phyloP scores from a whole-genome alignment of 2,888 invertebrate genomes.

The Pherbina coryleti region DNA sequence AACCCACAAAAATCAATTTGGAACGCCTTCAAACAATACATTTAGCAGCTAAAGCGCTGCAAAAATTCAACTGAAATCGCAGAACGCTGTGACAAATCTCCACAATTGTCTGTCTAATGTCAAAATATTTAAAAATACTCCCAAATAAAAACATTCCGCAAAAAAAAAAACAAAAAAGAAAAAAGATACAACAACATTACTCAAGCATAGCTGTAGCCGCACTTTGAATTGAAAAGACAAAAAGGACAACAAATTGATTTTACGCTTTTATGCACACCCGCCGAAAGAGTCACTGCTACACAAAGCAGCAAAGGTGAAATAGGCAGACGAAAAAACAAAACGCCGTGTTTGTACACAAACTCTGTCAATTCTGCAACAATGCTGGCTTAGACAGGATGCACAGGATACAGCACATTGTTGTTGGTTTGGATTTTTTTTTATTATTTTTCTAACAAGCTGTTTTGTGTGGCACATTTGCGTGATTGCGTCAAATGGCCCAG shows the following conservation, averaged over 20 bases:
- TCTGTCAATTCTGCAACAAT: neutral
- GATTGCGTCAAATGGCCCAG: slow-evolving; percentile 10
- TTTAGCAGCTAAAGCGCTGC: neutral
- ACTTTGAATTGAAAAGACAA: neutral
- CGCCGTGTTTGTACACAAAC: neutral
- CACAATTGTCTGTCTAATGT: neutral
- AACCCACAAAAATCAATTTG: slow-evolving; percentile 4
- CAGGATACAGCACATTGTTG: neutral
- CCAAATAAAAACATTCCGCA: neutral
- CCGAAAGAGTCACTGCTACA: neutral
- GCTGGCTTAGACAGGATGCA: neutral
- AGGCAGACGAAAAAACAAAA: neutral
- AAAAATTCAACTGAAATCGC: slow-evolving; percentile 8
- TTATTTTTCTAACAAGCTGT: neutral
- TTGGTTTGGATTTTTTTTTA: neutral
- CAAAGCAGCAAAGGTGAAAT: neutral
- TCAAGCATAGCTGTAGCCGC: neutral
- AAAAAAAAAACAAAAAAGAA: neutral
- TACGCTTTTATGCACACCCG: neutral
- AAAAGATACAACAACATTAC: neutral
- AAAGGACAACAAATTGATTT: slow-evolving; percentile 24
- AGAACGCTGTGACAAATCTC: slow-evolving; percentile 25
- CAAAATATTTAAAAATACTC: slow-evolving; percentile 15
- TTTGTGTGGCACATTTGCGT: neutral
- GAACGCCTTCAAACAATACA: slow-evolving; percentile 3